Percentiles rank a stretch among this genome's conserved stretches.
Evolutionary conservation across 2,888 invertebrate genomes (phyloP).

Genomic region (Temnothorax unifasciatus): DNA sequence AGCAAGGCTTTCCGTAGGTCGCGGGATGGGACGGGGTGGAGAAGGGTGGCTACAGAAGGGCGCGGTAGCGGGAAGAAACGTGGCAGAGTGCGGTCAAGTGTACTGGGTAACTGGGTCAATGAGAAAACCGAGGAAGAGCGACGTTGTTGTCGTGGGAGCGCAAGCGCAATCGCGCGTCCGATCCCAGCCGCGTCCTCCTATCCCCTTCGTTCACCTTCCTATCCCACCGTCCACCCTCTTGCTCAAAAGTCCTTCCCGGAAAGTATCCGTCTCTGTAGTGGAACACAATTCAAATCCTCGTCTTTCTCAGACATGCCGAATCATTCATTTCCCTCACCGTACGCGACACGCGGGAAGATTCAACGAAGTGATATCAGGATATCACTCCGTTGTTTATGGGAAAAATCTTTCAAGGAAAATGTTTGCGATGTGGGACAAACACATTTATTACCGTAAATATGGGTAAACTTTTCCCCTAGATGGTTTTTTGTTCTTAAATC

Average conservation of each 20-base stretch:
- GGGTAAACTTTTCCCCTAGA: background rate
- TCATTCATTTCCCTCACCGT: constrained; percentile 6
- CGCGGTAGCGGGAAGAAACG: constrained; percentile 70
- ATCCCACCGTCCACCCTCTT: background rate
- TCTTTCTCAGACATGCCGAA: constrained; percentile 13
- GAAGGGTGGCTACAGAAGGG: constrained; percentile 57
- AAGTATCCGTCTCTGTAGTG: background rate
- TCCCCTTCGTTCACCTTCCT: background rate
- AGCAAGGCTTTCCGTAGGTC: constrained; percentile 56
- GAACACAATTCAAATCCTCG: constrained; percentile 11
- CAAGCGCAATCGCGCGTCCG: constrained; percentile 59
- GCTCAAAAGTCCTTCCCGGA: background rate
- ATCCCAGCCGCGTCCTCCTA: background rate
- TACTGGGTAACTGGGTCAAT: constrained; percentile 86
- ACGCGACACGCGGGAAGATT: background rate
- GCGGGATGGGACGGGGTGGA: constrained; percentile 68
- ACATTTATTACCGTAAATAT: background rate
- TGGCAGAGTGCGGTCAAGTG: constrained; percentile 85
- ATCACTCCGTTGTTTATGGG: background rate
- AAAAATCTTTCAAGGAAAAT: background rate
- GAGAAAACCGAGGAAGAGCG: constrained; percentile 77
- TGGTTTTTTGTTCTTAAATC: background rate
- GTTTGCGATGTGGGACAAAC: background rate
- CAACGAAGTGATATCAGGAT: background rate
- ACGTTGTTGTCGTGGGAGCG: constrained; percentile 69